Conservation (phyloP, 2,888 invertebrate genomes). For the Himalopsyche japonica region DNA sequence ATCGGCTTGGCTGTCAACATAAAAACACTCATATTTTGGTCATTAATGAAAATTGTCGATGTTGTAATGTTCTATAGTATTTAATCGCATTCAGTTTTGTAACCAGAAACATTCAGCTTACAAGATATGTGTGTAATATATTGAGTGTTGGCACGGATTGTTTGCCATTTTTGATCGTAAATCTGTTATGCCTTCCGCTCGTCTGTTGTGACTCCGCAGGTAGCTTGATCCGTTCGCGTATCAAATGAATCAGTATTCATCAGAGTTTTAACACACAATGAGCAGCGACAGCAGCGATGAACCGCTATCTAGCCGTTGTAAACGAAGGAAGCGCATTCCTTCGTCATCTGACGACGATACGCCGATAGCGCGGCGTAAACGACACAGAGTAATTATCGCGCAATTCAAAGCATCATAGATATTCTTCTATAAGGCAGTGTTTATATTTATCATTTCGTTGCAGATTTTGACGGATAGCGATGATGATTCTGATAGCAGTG, state of each 20-base stretch:
- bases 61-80: neutral
- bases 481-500: constrained; percentile 46
- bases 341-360: constrained; percentile 8
- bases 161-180: constrained; percentile 33
- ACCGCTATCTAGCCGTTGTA: constrained; percentile 7
- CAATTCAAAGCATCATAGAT: neutral
- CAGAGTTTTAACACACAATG: constrained; percentile 5
- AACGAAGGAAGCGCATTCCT: constrained; percentile 13
- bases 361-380: constrained; percentile 20
- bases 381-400: neutral
- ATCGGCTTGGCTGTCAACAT: constrained; percentile 60
- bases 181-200: constrained; percentile 12
- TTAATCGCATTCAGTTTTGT: neutral
- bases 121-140: neutral
- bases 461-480: neutral
- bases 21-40: neutral
- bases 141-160: neutral
- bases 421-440: too few species aligned
- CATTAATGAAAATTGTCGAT: neutral
- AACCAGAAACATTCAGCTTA: neutral
- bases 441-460: neutral
- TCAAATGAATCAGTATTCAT: neutral
- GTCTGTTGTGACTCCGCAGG: neutral
- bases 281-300: constrained; percentile 22
- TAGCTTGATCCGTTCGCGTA: neutral